Evolutionary conservation across 2,888 invertebrate species (phyloP).

Genomic region (Kuschelorhynchus macadamiae): DNA sequence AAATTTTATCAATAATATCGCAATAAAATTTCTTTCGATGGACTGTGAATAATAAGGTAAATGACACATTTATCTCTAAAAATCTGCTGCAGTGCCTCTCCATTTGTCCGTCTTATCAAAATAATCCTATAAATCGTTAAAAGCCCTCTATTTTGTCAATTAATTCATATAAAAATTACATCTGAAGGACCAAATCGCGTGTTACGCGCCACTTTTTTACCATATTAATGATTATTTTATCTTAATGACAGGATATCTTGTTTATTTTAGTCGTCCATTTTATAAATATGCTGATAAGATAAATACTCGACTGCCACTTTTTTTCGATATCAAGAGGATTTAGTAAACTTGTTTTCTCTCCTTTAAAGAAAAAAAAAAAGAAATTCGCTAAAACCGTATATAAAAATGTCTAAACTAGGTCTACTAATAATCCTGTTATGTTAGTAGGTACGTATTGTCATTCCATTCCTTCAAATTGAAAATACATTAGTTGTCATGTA

Average conservation of each 20-base stretch:
- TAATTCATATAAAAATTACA: conserved; percentile 26
- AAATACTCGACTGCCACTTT: conserved; percentile 18
- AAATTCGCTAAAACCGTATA: too few relatives aligned
- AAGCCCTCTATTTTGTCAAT: conserved; percentile 16
- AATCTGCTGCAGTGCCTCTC: conserved; percentile 12
- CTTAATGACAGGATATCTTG: conserved; percentile 28
- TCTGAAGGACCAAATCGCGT: conserved; percentile 31
- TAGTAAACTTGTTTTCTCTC: background rate
- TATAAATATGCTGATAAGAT: conserved; percentile 35
- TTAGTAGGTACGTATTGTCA: too few relatives aligned
- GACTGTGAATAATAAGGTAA: conserved; percentile 11
- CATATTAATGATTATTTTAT: conserved; percentile 24
- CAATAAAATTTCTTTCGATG: conserved; percentile 22
- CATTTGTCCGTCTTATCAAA: conserved; percentile 28
- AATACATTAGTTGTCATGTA: too few relatives aligned
- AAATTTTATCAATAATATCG: conserved; percentile 26
- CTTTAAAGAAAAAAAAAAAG: background rate
- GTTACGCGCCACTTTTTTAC: conserved; percentile 32
- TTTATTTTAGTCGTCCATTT: conserved; percentile 23
- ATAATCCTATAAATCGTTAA: conserved; percentile 22
- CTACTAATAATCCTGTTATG: too few relatives aligned
- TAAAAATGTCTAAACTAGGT: too few relatives aligned
- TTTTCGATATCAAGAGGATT: background rate
- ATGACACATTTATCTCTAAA: conserved; percentile 22
- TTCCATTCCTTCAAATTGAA: too few relatives aligned